These are phyloP conservation scores for Episyrphus balteatus DNA, from an alignment of 1,140 invertebrate species.

Conservation along the genomic window DNA sequence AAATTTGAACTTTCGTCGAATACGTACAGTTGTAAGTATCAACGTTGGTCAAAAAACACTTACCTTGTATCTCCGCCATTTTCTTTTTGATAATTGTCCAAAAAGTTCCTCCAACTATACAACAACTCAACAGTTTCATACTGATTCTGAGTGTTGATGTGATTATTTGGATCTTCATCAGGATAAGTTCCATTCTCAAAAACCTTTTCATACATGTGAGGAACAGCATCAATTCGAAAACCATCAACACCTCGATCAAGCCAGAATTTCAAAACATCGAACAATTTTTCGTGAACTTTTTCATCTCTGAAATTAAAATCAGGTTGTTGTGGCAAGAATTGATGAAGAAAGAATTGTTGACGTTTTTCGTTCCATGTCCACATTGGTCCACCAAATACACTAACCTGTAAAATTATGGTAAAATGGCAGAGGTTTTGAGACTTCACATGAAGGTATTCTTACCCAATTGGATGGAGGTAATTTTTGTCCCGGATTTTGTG, in stretches of 20 bases:
- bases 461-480: slow-evolving; percentile 56
- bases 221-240: slow-evolving; percentile 55
- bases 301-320: slow-evolving; percentile 59
- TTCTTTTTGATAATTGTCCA: slow-evolving; percentile 35
- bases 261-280: slow-evolving; percentile 54
- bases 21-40: no score
- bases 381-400: no score
- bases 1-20: no score
- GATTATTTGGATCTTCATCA: slow-evolving; percentile 37
- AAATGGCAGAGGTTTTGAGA: no score
- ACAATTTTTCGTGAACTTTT: slow-evolving; percentile 47
- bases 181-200: slow-evolving; percentile 14
- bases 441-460: background rate
- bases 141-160: slow-evolving; percentile 48
- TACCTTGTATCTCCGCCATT: slow-evolving; percentile 1
- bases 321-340: slow-evolving; percentile 48
- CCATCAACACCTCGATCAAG: slow-evolving; percentile 57
- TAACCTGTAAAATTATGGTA: no score
- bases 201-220: slow-evolving; percentile 42
- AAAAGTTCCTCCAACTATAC: slow-evolving; percentile 39
- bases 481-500: slow-evolving; percentile 16
- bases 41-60: no score
- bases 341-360: slow-evolving; percentile 55
- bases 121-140: slow-evolving; percentile 40
- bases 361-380: slow-evolving; percentile 49